Evolutionary conservation across 2,888 invertebrate genomes (phyloP), one percentile per base, ranked within the genome.

Genomic region (Tolmerus cingulatus): DNA sequence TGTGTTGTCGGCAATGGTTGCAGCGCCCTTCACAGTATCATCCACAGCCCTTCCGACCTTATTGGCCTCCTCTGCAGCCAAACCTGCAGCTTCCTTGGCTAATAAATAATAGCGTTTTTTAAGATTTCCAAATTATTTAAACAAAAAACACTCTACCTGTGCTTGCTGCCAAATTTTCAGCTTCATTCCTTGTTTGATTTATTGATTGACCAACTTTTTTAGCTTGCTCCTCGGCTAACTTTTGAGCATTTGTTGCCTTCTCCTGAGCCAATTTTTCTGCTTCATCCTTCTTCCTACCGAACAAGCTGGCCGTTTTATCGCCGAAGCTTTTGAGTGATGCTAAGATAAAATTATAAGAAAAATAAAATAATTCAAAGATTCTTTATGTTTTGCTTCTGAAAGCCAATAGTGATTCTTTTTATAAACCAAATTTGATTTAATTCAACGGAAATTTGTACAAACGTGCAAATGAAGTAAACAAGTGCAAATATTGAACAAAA

Each of bases 271-370:
- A 91, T 90, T 95, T 94, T 89, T 94, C 95, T 0, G 94, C 95
- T 90, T 96, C 96, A 91, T 95, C 95, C 94, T 96, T 96, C 93
- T 96, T 96, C 89, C 94, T 94, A 87, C 95, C 94, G 92, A 96
- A 95, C 89, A 96, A 93, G 86, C 95, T 95, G 88, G 95, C 95
- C 30, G 96, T 95, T 93, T 95, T 95, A 92, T 95, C 95, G 88
- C 96, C 95, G 91, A 96, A 93, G 93, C 94, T 95, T 93, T 95
- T 95, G 92, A 96, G 93, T 89, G 95, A 95, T 89, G 95, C 95
- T 95, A 86, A 51, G 51, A 27, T n/a, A 76, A 78, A 78, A 30
- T 30, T 43, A 86, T 19, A 78, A 37, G 8, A 2, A 40, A 79
- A 86, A 12, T 51, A 34, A 51, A 37, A 23, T 66, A 23, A 66